phyloP scores from a whole-genome alignment of 2,797 vertebrate species.

The Parambassis ranga region DNA sequence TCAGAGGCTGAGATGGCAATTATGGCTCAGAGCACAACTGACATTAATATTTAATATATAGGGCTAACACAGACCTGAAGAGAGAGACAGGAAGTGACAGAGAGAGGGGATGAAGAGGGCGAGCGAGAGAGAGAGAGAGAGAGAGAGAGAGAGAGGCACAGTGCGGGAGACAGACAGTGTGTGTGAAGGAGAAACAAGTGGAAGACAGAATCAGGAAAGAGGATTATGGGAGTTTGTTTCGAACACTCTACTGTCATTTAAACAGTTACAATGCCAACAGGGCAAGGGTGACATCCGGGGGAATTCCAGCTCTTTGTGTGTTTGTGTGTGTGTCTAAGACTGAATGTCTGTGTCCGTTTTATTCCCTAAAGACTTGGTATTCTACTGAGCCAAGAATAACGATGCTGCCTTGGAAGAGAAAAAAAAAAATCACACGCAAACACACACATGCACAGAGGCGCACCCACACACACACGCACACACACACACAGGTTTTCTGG shows the following conservation, averaged over 20 bases:
- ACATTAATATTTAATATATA: conserved; percentile 99
- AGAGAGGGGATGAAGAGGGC: conserved; percentile 38
- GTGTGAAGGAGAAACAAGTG: conserved; percentile 44
- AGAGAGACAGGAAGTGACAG: conserved; percentile 69
- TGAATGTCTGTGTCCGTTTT: conserved; percentile 69
- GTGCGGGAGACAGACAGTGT: conserved; percentile 42
- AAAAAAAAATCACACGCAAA: conserved; percentile 14
- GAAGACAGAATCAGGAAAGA: conserved; percentile 42
- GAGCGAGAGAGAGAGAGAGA: conserved; percentile 32
- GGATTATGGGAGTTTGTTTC: conserved; percentile 63
- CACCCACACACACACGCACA: conserved; percentile 1
- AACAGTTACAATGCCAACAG: conserved; percentile 67
- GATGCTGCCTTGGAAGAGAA: conserved; percentile 51
- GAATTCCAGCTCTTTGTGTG: conserved; percentile 61
- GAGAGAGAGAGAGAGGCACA: conserved; percentile 43
- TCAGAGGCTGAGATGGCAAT: conserved; percentile 99
- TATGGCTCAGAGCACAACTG: conserved; percentile 99
- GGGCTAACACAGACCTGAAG: conserved; percentile 95
- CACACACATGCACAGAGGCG: neutral
- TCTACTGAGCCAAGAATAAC: conserved; percentile 75
- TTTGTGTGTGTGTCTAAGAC: conserved; percentile 43
- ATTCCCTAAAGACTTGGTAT: conserved; percentile 64
- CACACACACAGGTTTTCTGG: conserved; percentile 8
- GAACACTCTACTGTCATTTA: conserved; percentile 62
- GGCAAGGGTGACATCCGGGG: conserved; percentile 71